Evolutionary conservation across 2,797 vertebrate species (phyloP).

Genomic region (Chiloscyllium punctatum): DNA sequence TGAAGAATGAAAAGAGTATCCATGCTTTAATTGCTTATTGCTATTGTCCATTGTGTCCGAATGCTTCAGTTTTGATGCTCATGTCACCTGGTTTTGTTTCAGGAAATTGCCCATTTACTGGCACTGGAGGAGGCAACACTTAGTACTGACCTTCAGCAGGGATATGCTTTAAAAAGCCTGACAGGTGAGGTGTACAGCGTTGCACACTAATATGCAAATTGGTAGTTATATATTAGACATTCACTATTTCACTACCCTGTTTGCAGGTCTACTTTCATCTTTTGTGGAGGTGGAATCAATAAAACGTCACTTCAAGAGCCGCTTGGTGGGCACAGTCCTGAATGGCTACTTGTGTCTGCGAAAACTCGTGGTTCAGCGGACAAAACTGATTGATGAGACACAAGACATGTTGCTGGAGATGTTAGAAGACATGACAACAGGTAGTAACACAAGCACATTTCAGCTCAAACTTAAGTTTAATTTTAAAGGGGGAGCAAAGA

Average conservation of each 20-base stretch:
- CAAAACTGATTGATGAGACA: constrained; percentile 94
- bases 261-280: constrained; percentile 83
- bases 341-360: constrained; percentile 93
- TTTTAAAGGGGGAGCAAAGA: neutral
- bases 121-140: constrained; percentile 92
- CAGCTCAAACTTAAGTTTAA: neutral
- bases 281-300: constrained; percentile 98
- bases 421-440: constrained; percentile 99
- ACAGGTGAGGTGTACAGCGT: constrained; percentile 66
- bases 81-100: constrained; percentile 35
- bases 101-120: constrained; percentile 95
- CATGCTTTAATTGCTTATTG: neutral
- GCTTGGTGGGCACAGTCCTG: constrained; percentile 92
- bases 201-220: neutral
- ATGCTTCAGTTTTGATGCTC: neutral
- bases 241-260: constrained; percentile 28
- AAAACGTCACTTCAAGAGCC: constrained; percentile 94
- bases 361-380: constrained; percentile 94
- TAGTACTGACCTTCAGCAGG: constrained; percentile 94
- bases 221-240: neutral
- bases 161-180: constrained; percentile 94
- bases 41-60: neutral
- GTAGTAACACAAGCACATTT: constrained; percentile 51
- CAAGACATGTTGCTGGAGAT: constrained; percentile 99
- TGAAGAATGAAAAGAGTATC: neutral